phyloP scores from a whole-genome alignment of 2,888 invertebrate genomes.

The Craniophora ligustri region DNA sequence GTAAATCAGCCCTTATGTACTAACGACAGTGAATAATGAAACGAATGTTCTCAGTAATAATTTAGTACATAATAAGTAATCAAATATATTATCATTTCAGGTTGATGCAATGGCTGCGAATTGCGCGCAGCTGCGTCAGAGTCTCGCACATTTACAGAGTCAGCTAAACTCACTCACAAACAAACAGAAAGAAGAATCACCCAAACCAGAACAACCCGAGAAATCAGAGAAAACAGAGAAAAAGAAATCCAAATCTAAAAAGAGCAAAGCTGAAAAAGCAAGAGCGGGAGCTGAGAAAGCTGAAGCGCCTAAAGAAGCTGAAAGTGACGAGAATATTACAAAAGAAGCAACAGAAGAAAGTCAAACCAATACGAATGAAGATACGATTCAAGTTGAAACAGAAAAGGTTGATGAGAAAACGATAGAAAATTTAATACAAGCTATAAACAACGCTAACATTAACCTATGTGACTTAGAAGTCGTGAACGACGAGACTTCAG shows the following conservation, averaged over 20 bases:
- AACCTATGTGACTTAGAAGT: conserved; percentile 73
- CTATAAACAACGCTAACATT: conserved; percentile 75
- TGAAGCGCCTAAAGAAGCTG: conserved; percentile 52
- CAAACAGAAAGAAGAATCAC: conserved; percentile 71
- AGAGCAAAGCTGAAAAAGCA: conserved; percentile 67
- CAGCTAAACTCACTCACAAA: conserved; percentile 85
- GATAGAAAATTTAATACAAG: conserved; percentile 75
- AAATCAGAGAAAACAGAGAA: conserved; percentile 53
- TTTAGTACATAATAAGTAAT: background rate
- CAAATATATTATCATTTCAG: conserved; percentile 58
- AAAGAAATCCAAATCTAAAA: conserved; percentile 82
- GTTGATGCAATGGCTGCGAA: conserved; percentile 90
- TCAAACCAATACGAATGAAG: conserved; percentile 51
- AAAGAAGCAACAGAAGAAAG: conserved; percentile 52
- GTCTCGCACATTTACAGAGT: conserved; percentile 88
- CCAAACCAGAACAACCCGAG: conserved; percentile 73
- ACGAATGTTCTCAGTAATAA: too few relatives aligned
- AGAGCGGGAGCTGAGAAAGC: conserved; percentile 59
- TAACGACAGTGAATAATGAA: too few relatives aligned
- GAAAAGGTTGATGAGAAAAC: conserved; percentile 72
- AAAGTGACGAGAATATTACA: conserved; percentile 46
- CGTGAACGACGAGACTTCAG: conserved; percentile 58
- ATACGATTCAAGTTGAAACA: conserved; percentile 46
- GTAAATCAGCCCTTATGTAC: too few relatives aligned
- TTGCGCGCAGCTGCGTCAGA: conserved; percentile 89